Evolutionary conservation across 1,140 invertebrate genomes (phyloP).

Genomic region (Ceratina calcarata): DNA sequence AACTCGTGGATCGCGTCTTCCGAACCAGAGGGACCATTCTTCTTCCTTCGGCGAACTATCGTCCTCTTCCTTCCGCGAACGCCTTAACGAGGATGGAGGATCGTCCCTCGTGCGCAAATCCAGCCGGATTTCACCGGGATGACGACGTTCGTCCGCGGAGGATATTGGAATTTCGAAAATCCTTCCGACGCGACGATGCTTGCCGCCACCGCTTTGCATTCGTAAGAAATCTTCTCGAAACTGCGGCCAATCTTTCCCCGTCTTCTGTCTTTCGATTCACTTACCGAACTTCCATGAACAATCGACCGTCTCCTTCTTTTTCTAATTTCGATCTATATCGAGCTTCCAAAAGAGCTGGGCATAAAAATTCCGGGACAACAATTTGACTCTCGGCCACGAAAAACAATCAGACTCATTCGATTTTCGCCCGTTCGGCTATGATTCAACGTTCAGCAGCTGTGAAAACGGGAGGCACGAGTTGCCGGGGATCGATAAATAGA

Average conservation of each 20-base stretch:
- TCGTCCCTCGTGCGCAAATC: constrained; percentile 43
- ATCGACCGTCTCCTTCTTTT: no score
- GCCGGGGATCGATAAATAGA: constrained; percentile 33
- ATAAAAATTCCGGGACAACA: no score
- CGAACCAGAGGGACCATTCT: not conserved
- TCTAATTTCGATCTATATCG: no score
- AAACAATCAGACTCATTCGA: no score
- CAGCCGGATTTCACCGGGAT: constrained; percentile 37
- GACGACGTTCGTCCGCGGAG: constrained; percentile 28
- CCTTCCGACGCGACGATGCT: constrained; percentile 8
- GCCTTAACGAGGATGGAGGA: constrained; percentile 64
- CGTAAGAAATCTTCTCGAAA: constrained; percentile 31
- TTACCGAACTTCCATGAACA: not conserved
- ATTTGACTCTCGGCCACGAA: no score
- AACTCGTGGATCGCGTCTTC: constrained; percentile 19
- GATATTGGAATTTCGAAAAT: constrained; percentile 68
- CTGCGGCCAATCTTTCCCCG: not conserved
- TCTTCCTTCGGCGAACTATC: not conserved
- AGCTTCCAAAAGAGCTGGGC: no score
- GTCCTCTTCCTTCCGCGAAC: constrained; percentile 32
- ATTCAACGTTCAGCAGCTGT: not conserved
- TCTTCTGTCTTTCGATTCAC: not conserved
- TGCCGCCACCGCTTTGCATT: constrained; percentile 17
- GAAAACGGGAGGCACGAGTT: not conserved
- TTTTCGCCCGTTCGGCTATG: not conserved